Conservation (phyloP, 2,888 invertebrate species). For the Congeria kusceri region DNA sequence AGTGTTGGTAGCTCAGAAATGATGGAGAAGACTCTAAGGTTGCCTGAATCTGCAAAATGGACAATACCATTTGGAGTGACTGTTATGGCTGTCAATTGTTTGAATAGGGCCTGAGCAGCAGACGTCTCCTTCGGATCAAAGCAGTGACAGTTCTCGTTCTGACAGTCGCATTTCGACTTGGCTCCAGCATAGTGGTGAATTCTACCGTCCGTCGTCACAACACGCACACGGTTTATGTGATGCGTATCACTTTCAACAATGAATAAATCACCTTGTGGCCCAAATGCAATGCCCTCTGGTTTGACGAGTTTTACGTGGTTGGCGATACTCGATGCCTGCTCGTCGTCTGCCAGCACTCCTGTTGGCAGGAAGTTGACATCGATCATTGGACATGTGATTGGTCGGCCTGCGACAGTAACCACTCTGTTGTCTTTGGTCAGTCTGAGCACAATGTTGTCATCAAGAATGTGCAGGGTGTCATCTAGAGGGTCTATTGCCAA, state of each 20-base stretch:
- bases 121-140: constrained; percentile 89
- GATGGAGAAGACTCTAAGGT: constrained; percentile 89
- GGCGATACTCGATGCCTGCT: constrained; percentile 87
- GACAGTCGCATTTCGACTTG: constrained; percentile 87
- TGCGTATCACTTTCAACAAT: constrained; percentile 96
- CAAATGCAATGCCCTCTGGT: constrained; percentile 95
- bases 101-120: constrained; percentile 97
- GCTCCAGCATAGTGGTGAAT: constrained; percentile 97
- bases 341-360: constrained; percentile 80
- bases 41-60: constrained; percentile 96
- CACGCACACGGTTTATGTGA: constrained; percentile 93
- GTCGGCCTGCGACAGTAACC: constrained; percentile 97
- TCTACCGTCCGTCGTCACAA: constrained; percentile 96
- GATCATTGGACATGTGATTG: constrained; percentile 94
- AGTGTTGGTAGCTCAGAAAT: constrained; percentile 82
- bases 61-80: constrained; percentile 98
- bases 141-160: constrained; percentile 93
- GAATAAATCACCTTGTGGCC: constrained; percentile 95
- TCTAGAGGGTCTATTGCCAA: constrained; percentile 97
- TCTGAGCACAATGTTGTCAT: constrained; percentile 93
- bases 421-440: constrained; percentile 94
- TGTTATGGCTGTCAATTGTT: constrained; percentile 93
- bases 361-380: constrained; percentile 86
- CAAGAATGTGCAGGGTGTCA: constrained; percentile 97
- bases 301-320: constrained; percentile 96